Evolutionary conservation across 1,140 invertebrate species (phyloP).

Genomic region (Matsumurasca onukii): DNA sequence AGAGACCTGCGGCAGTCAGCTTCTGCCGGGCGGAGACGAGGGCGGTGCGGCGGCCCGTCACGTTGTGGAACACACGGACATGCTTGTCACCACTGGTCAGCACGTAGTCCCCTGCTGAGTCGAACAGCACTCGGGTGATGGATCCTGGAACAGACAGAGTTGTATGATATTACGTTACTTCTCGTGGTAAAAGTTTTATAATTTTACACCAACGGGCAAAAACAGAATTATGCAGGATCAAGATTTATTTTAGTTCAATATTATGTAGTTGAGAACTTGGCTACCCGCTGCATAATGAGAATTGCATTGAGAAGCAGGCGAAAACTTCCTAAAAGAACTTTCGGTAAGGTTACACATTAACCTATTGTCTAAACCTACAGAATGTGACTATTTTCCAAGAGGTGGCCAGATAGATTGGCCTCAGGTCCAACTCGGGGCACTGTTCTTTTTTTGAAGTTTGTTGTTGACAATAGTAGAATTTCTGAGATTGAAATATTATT

Average conservation of each 20-base stretch:
- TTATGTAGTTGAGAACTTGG: too few species aligned
- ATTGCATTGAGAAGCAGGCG: too few species aligned
- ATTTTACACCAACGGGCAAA: not conserved
- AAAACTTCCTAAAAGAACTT: too few species aligned
- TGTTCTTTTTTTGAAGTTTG: too few species aligned
- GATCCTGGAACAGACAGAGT: conserved; percentile 59
- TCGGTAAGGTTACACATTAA: too few species aligned
- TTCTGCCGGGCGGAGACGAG: conserved; percentile 65
- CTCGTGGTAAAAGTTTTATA: not conserved
- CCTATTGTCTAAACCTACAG: too few species aligned
- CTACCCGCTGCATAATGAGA: too few species aligned
- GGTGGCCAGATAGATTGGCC: too few species aligned
- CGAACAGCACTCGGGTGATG: conserved; percentile 69
- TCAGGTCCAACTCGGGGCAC: too few species aligned
- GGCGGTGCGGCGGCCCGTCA: conserved; percentile 70
- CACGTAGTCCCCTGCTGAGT: conserved; percentile 71
- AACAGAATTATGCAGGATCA: not conserved
- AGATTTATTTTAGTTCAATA: not conserved
- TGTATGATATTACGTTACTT: not conserved
- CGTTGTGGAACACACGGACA: conserved; percentile 78
- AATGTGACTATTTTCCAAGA: too few species aligned
- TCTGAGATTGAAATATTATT: too few species aligned
- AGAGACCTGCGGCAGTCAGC: conserved; percentile 55
- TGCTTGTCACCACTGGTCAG: conserved; percentile 73
- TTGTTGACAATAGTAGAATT: too few species aligned